phyloP scores from a whole-genome alignment of 1,140 invertebrate species.

The Orussus abietinus region DNA sequence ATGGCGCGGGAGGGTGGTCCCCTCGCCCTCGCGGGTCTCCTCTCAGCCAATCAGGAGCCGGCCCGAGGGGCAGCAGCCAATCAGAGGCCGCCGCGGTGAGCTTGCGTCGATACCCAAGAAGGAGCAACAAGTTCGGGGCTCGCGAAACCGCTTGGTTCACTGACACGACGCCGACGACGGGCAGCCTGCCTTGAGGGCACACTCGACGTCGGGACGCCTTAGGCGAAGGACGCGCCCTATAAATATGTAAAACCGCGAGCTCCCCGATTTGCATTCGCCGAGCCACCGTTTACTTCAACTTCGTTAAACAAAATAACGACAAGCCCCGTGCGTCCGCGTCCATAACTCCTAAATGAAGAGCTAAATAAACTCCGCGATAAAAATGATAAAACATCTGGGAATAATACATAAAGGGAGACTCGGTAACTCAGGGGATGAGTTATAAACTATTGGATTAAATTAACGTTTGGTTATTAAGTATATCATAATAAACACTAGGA shows the following conservation, averaged over 20 bases:
- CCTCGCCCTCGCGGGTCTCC: constrained; percentile 3
- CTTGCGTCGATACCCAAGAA: constrained; percentile 31
- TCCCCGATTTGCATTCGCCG: not conserved
- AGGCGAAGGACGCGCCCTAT: constrained; percentile 48
- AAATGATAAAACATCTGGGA: too few species aligned
- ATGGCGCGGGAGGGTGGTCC: constrained; percentile 22
- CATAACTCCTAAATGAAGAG: too few species aligned
- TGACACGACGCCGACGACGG: constrained; percentile 39
- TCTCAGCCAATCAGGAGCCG: not conserved
- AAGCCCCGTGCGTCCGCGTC: not conserved
- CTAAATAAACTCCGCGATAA: too few species aligned
- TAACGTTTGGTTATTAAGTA: too few species aligned
- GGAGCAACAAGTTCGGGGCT: constrained; percentile 46
- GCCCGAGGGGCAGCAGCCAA: constrained; percentile 26
- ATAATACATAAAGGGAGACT: too few species aligned
- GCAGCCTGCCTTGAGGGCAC: constrained; percentile 22
- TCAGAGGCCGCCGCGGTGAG: constrained; percentile 18
- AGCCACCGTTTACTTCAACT: not conserved
- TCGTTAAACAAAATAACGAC: not conserved
- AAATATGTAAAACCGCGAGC: constrained; percentile 46
- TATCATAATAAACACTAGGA: too few species aligned
- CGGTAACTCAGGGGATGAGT: too few species aligned
- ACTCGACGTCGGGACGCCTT: constrained; percentile 50
- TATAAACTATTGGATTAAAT: too few species aligned
- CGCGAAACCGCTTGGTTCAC: constrained; percentile 35